Evolutionary conservation across 2,888 invertebrate species (phyloP), one percentile per base, ranked within the genome.

Genomic region (Tetramorium bicarinatum): DNA sequence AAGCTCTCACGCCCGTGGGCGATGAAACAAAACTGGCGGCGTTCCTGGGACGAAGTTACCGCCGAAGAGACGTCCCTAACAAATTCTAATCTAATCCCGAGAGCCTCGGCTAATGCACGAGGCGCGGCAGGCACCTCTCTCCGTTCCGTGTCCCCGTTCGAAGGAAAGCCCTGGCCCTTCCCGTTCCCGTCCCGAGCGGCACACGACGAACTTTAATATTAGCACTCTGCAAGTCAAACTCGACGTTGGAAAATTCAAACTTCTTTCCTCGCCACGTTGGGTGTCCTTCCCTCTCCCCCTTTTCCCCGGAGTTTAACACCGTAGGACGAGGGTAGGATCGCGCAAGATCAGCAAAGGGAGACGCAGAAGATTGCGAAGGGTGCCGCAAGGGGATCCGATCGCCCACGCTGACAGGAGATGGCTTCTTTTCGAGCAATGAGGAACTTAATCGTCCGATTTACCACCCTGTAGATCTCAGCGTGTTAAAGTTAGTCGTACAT

Each of bases 141-240:
- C 4, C 47, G 71, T 47, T 52, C 49, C 25, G 67, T 69, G 77
- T 76, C 76, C 64, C 47, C 76, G 52, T 66, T 59, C 79, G 71
- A 61, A 52, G 64, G 74, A 66, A 47, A 25, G 25, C 44, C 80
- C 72, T 75, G 44, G 54, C 49, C 62, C 69, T 82, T 47, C 41
- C 41, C 77, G 41, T 72, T 84, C 84, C 85, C 52, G 66, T 84
- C 84, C 85, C 52, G 66, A 54, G 52, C 83, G 34, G 82, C 59
- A 34, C 59, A 62, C 67, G 83, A 82, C 88, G 82, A 86, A 90
- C 89, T 91, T 91, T 91, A 91, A 92, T 92, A 92, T 92, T 92
- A 92, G 91, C 92, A 92, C 92, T 92, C 89, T 89, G 91, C 88
- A 89, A 89, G 88, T 89, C 88, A 89, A 89, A 89, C 89, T 87